Percentiles rank a stretch among this genome's conserved stretches.
phyloP scores from a whole-genome alignment of 2,113 vertebrate species.

The Talpa occidentalis region DNA sequence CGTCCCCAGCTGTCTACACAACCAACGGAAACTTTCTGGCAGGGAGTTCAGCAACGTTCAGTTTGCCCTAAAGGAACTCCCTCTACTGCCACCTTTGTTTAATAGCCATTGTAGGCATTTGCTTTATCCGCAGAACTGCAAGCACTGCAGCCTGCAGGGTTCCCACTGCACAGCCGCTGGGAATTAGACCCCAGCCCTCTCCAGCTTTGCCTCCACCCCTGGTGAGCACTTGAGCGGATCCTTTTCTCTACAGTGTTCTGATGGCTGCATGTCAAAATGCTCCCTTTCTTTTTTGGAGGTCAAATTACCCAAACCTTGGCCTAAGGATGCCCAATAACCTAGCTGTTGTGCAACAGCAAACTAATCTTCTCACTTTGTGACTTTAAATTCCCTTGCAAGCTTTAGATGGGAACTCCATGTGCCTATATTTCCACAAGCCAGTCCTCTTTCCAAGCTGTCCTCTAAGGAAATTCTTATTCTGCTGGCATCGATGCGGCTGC shows the following conservation, averaged over 20 bases:
- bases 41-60: neutral
- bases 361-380: neutral
- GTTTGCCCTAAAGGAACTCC: neutral
- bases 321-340: neutral
- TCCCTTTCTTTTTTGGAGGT: neutral
- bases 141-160: neutral
- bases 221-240: neutral
- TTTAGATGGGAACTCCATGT: neutral
- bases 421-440: neutral
- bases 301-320: neutral
- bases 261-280: neutral
- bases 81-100: neutral
- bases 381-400: constrained; percentile 26
- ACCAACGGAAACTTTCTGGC: neutral
- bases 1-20: neutral
- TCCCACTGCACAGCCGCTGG: fast-evolving
- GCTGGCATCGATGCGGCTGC: constrained; percentile 5
- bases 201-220: neutral
- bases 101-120: neutral
- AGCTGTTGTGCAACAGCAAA: neutral
- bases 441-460: constrained; percentile 4
- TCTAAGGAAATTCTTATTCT: constrained; percentile 52
- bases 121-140: neutral
- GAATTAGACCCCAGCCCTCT: neutral
- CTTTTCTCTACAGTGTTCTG: too few species aligned